Base-by-base conservation (phyloP, 2,888 invertebrate species). In the Pammene fasciana region DNA sequence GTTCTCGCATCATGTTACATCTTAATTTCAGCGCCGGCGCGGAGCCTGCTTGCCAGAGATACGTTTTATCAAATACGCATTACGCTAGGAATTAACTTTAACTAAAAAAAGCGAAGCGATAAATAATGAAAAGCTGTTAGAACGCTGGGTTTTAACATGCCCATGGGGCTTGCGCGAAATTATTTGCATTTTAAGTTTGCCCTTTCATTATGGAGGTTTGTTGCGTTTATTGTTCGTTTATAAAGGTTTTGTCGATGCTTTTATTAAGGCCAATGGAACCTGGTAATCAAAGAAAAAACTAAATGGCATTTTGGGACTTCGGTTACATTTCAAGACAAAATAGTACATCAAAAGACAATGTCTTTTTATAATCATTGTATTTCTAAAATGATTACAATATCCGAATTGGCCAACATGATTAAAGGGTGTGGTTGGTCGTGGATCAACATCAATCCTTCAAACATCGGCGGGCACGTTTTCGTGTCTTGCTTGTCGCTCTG, bases 1-100 rank as follows among this genome's bases (percentile, higher is more conserved):
- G 93, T 93, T 93, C 92, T 92, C 93, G 93, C 93, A 93, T 93
- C 93, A 93, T 93, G 93, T 93, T 93, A 93, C 93, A 93, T 93
- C 93, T 93, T 93, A 93, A 93, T 93, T 93, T 93, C 91, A 90
- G 89, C 88, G 87, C 88, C 89, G 88, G 89, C 90, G 89, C 89
- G 90, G 89, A 89, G 91, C 90, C 90, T 88, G 91, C 88, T 83
- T 82, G 87, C 86, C 85, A 86, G 87, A 91, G 91, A 92, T 92
- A 92, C 88, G 86, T 91, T 91, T 91, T 92, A 92, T 92, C 91
- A 92, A 92, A 92, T 90, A 88, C 87, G 83, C 89, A 91, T 92
- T 91, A 90, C 87, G 85, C 87, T 88, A 91, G 89, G 90, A 91
- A 90, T 91, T 92, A 88, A 90, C 85, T 90, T 86, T 79, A 86